Conservation (phyloP, 2,888 invertebrate species). For the Invenusta paracnida region DNA sequence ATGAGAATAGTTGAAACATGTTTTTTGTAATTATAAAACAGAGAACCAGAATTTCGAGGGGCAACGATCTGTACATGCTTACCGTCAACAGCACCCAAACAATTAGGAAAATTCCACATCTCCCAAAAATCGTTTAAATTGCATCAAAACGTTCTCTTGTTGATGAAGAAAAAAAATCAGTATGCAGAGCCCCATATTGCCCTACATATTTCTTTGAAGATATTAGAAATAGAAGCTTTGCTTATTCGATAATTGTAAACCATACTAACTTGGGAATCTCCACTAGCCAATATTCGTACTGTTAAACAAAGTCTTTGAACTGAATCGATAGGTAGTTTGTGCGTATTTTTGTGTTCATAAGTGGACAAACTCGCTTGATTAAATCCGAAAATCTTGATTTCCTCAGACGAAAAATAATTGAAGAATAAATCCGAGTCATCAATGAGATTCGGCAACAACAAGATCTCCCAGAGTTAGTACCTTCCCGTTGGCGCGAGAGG, state of each 20-base stretch:
- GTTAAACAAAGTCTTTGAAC: neutral
- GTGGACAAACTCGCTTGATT: neutral
- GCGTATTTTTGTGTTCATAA: neutral
- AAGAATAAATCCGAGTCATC: neutral
- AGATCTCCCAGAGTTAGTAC: neutral
- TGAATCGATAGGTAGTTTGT: neutral
- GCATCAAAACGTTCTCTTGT: too few relatives aligned
- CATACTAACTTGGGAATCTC: neutral
- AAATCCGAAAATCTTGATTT: neutral
- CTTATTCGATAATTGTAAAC: too few relatives aligned
- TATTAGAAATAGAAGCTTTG: too few relatives aligned
- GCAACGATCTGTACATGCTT: neutral
- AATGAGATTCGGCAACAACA: too few relatives aligned
- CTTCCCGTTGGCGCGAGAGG: neutral
- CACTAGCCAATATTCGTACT: neutral
- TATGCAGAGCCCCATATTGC: too few relatives aligned
- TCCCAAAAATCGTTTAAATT: slow-evolving; percentile 13
- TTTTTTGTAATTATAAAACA: neutral
- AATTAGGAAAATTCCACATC: slow-evolving; percentile 8
- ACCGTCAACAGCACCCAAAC: neutral
- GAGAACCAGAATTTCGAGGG: neutral
- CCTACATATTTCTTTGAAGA: too few relatives aligned
- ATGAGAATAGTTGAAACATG: neutral
- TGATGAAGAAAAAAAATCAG: too few relatives aligned
- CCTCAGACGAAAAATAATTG: neutral